These are phyloP conservation scores for Redunca redunca DNA, from an alignment of 2,113 vertebrate genomes.

Conservation along the genomic window DNA sequence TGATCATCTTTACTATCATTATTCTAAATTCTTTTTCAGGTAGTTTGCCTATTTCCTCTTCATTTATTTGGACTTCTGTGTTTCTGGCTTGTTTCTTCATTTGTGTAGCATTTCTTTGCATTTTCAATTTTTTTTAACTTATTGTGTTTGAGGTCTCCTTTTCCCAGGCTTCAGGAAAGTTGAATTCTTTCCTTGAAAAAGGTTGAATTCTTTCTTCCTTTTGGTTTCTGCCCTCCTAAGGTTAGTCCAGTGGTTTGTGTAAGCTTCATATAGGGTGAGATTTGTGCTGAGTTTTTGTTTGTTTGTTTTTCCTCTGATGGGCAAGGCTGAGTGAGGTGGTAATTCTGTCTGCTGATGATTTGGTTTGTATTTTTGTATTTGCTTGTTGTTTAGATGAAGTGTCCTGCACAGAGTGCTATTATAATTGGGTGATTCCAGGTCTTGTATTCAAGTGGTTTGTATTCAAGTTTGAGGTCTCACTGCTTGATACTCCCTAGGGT, in stretches of 20 bases:
- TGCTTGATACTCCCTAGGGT: not conserved
- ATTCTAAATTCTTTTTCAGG: not conserved
- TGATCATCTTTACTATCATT: not conserved
- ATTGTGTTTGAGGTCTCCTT: not conserved
- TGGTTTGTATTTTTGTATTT: not conserved
- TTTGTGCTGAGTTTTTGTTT: not conserved
- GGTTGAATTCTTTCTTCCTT: not conserved
- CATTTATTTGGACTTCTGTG: not conserved
- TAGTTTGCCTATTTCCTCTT: not conserved
- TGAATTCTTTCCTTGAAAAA: not conserved
- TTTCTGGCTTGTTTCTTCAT: not conserved
- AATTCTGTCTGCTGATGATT: not conserved
- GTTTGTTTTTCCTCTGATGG: not conserved
- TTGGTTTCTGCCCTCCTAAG: not conserved
- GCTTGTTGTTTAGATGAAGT: not conserved
- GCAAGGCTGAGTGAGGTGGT: not conserved
- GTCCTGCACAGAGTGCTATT: not conserved
- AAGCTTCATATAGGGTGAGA: not conserved
- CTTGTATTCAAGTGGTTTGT: not conserved
- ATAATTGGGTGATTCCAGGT: not conserved
- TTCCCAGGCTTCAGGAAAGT: not conserved
- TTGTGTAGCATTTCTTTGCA: not conserved
- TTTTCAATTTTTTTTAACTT: not conserved
- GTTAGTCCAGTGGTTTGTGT: not conserved
- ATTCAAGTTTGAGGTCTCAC: not conserved